Evolutionary conservation across 2,888 invertebrate species (phyloP).

Genomic region (Pheosia tremula): DNA sequence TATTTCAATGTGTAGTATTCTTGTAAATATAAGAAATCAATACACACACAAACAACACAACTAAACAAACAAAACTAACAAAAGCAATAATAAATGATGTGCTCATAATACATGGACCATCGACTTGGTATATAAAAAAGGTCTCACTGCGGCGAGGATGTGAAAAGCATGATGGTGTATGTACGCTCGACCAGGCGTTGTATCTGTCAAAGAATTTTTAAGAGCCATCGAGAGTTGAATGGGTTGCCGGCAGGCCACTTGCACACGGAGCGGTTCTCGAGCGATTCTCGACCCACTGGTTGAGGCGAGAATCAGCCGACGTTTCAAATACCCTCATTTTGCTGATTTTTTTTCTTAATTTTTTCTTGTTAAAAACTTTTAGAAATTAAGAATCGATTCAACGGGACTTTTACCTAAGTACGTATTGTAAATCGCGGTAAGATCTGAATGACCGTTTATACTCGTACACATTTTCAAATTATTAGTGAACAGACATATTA

Average conservation of each 20-base stretch:
- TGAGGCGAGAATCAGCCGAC: constrained; percentile 40
- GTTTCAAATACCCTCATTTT: constrained; percentile 42
- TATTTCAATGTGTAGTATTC: too few relatives aligned
- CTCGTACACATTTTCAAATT: too few relatives aligned
- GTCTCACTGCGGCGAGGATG: constrained; percentile 36
- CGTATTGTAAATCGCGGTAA: too few relatives aligned
- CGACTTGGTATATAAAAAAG: constrained; percentile 32
- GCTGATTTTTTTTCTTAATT: constrained; percentile 32
- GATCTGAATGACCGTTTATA: too few relatives aligned
- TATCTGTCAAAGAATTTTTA: constrained; percentile 77
- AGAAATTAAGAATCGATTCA: neutral
- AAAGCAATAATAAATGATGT: constrained; percentile 1
- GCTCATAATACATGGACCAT: constrained; percentile 11
- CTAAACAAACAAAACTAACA: neutral
- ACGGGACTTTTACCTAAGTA: too few relatives aligned
- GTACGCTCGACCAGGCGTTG: constrained; percentile 31
- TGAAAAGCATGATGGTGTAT: constrained; percentile 32
- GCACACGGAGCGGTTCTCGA: constrained; percentile 70
- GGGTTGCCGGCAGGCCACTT: constrained; percentile 66
- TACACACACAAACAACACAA: too few relatives aligned
- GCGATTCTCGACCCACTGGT: constrained; percentile 53
- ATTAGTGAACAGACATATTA: too few relatives aligned
- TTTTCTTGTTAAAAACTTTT: neutral
- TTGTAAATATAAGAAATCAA: too few relatives aligned
- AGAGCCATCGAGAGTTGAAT: constrained; percentile 73